Percentiles rank a stretch among this genome's conserved stretches.
Evolutionary conservation across 2,888 invertebrate species (phyloP).

Genomic region (Luperina nickerlii): DNA sequence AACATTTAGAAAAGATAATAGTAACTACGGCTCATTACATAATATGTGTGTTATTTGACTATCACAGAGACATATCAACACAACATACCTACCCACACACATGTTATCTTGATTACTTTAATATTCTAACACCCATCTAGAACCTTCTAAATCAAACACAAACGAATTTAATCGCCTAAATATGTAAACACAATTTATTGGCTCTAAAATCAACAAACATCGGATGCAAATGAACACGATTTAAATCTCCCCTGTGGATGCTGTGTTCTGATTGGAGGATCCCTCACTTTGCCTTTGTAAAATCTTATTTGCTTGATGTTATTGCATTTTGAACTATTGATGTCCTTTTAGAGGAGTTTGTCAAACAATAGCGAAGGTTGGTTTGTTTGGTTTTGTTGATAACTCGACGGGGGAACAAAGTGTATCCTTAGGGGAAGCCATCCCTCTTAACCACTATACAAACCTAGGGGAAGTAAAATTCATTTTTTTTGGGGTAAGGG

Average conservation of each 20-base stretch:
- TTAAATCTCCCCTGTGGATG: conserved; percentile 44
- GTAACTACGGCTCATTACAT: too few species aligned
- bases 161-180: conserved; percentile 40
- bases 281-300: conserved; percentile 54
- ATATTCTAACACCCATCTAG: conserved; percentile 18
- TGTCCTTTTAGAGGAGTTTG: conserved; percentile 10
- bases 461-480: background rate
- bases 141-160: conserved; percentile 29
- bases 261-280: conserved; percentile 59
- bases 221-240: conserved; percentile 51
- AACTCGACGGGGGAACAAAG: too few species aligned
- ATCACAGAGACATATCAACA: too few species aligned
- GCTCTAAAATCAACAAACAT: conserved; percentile 54
- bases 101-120: conserved; percentile 11
- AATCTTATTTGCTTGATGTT: conserved; percentile 67
- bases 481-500: too few species aligned
- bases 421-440: background rate
- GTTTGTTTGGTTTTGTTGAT: background rate
- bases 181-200: conserved; percentile 57
- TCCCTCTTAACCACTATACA: background rate
- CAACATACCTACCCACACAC: background rate
- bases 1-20: too few species aligned
- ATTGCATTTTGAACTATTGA: conserved; percentile 61
- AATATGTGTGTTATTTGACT: too few species aligned
- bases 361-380: background rate